These are phyloP conservation scores for Hemibagrus guttatus DNA, from an alignment of 2,797 vertebrate species.

Conservation along the genomic window DNA sequence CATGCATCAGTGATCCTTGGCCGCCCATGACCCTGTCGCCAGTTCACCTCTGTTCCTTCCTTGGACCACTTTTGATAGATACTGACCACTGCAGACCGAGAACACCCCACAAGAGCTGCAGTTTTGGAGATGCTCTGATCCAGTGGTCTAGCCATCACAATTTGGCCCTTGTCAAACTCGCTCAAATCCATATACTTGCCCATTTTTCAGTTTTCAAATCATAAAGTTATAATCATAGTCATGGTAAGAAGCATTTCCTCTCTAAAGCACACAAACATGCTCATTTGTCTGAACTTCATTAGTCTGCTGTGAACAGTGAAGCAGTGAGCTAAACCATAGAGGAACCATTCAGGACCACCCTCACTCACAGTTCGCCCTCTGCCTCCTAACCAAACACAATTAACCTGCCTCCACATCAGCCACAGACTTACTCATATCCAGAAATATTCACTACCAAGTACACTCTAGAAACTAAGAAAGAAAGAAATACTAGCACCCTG, in stretches of 20 bases:
- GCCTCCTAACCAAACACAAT: not conserved
- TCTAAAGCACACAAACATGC: not conserved
- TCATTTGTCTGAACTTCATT: slow-evolving; percentile 9
- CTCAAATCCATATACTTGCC: too few relatives aligned
- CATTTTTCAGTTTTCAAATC: too few relatives aligned
- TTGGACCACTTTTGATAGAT: too few relatives aligned
- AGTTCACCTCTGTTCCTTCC: too few relatives aligned
- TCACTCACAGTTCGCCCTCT: not conserved
- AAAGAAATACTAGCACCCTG: not conserved
- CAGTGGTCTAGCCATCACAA: too few relatives aligned
- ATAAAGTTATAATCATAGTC: not conserved
- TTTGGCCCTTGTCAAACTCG: too few relatives aligned
- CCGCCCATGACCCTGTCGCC: too few relatives aligned
- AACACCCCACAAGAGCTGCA: too few relatives aligned
- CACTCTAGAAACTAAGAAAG: not conserved
- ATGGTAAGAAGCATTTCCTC: not conserved
- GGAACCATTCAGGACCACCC: slow-evolving; percentile 29
- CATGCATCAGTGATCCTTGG: too few relatives aligned
- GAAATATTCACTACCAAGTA: not conserved
- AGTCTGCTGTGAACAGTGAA: slow-evolving; percentile 19
- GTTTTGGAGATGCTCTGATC: too few relatives aligned
- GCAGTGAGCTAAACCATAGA: not conserved
- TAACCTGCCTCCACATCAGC: slow-evolving; percentile 31
- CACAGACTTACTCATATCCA: slow-evolving; percentile 26
- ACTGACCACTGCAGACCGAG: too few relatives aligned